Base-by-base conservation (phyloP, 2,797 vertebrate species). In the Scarus forsteni region DNA sequence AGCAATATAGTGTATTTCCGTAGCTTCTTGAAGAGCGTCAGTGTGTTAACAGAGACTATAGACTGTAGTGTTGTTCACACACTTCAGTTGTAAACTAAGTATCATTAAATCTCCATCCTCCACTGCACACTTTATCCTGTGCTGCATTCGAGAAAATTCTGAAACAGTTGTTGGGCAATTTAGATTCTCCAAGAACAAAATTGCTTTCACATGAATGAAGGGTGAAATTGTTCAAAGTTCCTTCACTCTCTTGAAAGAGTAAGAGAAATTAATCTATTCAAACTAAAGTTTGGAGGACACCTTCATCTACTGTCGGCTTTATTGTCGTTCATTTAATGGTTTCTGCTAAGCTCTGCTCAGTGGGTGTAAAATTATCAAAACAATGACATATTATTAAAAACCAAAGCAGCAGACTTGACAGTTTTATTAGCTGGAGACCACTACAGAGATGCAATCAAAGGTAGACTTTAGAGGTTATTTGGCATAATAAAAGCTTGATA, bases 211-310 rank as follows among this genome's bases (percentile, higher is more conserved):
- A 46, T 8, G 40, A 35, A 15, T 40, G 18, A 54, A 13, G 5
- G 14, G 64, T 39, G 11, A 16, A 64, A 49, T 56, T 6, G 66
- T 72, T 75, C 51, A 81, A 61, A 79, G 60, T 39, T 18, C 58
- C 9, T 40, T 9, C 3, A 36, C 36, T 65, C 11, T 51, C 55
- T 58, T 13, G 52, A 73, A 68, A 77, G 35, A 73, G 45, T 43
- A 62, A 50, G 19, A 51, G 54, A 42, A 73, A 61, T 61, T 49
- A 5, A 69, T 69, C 53, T 5, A 63, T 68, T 70, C 16, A 73
- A 72, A 76, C 68, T 40, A 9, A 70, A 44, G 35, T 74, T 71
- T 76, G 8, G 40, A 85, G 79, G 77, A 80, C 72, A 70, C 55
- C 45, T n/a, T 34, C 2, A 16, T 73, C 27, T 73, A 81, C 64